Base-by-base conservation (phyloP, 64 coral and sea anemone genomes). In the Hydrozoanthus tunicans region DNA sequence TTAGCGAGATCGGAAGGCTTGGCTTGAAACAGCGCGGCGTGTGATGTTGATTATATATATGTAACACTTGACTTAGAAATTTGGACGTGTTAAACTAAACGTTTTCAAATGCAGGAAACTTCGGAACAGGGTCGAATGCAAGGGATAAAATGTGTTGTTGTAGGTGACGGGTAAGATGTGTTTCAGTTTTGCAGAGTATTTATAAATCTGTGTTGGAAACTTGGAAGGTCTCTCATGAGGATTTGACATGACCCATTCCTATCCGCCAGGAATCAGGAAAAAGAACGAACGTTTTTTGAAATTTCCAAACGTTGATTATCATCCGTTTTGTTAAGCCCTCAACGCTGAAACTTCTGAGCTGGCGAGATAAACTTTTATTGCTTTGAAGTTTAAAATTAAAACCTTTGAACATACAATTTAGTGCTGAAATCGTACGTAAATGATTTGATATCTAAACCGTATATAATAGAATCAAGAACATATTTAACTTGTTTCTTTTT, bases 141-240 rank as follows among this genome's bases (percentile, higher is more conserved):
- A 80, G 89, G 89, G 59, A 90, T 90, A 90, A 90, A 90, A 90
- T 90, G 89, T 56, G 89, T 90, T 56, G 89, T 90, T 53, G 89
- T 90, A 9, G 89, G 89, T 80, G 89, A 90, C 32, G 89, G 89
- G 89, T 90, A 90, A 55, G 59, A 43, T 9, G 56, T 77, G 76
- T 73, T 80, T 80, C 26, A 79, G 32, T 43, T 43, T 43, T 43
- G 32, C 32, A 43, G 32, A 1, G 0, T 43, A 64, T 63, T 64
- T 80, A 6, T 1, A 5, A 66, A 77, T 65, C 11, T 27, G 43
- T 67, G 43, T 53, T 59, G 51, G 24, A 88, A 88, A 15, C 17
- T 14, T n/a, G 68, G 54, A 58, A 51, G 80, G 80, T 82, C 65
- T 65, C 78, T 25, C 15, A 53, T 11, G 12, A 12, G 32, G 26